Conservation (phyloP, 2,797 vertebrate species). For the Carduelis carduelis region DNA sequence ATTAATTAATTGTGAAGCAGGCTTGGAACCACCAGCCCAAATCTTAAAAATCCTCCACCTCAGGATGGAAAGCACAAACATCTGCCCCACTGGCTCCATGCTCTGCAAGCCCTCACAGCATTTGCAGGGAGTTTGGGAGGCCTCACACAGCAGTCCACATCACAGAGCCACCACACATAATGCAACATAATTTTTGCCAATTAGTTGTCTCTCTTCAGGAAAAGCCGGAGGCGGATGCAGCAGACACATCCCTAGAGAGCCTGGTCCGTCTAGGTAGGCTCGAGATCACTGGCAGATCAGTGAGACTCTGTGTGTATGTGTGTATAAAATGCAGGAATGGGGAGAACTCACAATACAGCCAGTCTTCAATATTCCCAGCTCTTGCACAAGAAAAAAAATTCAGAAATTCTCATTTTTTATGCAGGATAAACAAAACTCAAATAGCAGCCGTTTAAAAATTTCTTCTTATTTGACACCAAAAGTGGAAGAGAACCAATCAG, state of each 20-base stretch:
- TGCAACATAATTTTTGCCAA: slow-evolving; percentile 62
- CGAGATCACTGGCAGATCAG: slow-evolving; percentile 36
- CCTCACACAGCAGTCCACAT: slow-evolving; percentile 39
- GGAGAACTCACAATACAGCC: slow-evolving; percentile 8
- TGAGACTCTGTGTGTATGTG: not conserved
- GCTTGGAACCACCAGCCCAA: not conserved
- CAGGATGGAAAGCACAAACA: not conserved
- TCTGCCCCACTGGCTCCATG: not conserved
- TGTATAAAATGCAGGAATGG: not conserved
- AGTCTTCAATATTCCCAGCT: not conserved
- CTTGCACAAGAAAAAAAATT: not conserved
- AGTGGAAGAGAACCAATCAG: not conserved
- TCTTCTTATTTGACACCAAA: not conserved
- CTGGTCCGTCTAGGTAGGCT: slow-evolving; percentile 37
- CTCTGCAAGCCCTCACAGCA: not conserved
- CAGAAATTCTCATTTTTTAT: not conserved
- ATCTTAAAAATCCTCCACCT: not conserved
- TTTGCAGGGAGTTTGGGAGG: not conserved
- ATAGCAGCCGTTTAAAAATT: not conserved
- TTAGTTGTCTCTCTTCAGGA: slow-evolving; percentile 63
- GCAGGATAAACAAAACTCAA: slow-evolving; percentile 10
- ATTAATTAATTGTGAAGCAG: not conserved
- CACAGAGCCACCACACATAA: slow-evolving; percentile 50
- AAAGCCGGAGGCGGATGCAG: slow-evolving; percentile 52
- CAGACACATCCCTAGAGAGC: slow-evolving; percentile 60